Percentiles rank a stretch among this genome's conserved stretches.
phyloP scores from a whole-genome alignment of 1,140 invertebrate genomes.

The Campoletis sonorensis region DNA sequence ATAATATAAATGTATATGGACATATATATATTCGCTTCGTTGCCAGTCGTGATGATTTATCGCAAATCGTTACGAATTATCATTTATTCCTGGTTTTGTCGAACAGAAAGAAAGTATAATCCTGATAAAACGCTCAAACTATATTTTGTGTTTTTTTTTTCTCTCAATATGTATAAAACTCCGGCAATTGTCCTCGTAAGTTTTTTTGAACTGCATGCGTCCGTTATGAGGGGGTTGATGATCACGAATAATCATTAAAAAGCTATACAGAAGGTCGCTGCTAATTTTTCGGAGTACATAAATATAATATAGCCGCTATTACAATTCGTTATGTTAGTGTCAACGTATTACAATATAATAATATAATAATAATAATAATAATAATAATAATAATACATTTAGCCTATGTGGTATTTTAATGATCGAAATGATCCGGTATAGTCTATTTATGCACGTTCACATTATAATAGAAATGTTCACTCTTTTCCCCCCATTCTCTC shows the following conservation, averaged over 20 bases:
- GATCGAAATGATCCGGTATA: conserved; percentile 60
- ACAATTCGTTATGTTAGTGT: conserved; percentile 68
- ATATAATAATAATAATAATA: conserved; percentile 50
- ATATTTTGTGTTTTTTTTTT: conserved; percentile 15
- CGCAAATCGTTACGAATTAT: conserved; percentile 1
- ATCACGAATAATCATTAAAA: conserved; percentile 41
- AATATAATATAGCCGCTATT: conserved; percentile 69
- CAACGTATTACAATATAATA: conserved; percentile 65
- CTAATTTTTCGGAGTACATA: conserved; percentile 63
- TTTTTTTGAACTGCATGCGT: conserved; percentile 11
- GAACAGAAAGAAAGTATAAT: neutral
- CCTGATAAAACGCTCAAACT: conserved; percentile 4
- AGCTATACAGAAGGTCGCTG: conserved; percentile 43
- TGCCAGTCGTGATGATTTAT: conserved; percentile 19
- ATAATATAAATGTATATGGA: conserved; percentile 18
- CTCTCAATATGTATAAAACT: neutral
- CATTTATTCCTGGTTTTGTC: conserved; percentile 1
- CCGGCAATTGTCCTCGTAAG: neutral
- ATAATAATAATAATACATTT: too few relatives aligned
- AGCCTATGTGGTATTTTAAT: conserved; percentile 66
- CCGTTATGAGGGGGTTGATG: conserved; percentile 33
- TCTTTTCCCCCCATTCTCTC: conserved; percentile 38
- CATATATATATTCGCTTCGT: conserved; percentile 19
- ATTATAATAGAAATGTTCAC: conserved; percentile 55
- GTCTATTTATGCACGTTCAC: conserved; percentile 60